Conservation (phyloP, 1,140 invertebrate species). For the Belonocnema kinseyi region DNA sequence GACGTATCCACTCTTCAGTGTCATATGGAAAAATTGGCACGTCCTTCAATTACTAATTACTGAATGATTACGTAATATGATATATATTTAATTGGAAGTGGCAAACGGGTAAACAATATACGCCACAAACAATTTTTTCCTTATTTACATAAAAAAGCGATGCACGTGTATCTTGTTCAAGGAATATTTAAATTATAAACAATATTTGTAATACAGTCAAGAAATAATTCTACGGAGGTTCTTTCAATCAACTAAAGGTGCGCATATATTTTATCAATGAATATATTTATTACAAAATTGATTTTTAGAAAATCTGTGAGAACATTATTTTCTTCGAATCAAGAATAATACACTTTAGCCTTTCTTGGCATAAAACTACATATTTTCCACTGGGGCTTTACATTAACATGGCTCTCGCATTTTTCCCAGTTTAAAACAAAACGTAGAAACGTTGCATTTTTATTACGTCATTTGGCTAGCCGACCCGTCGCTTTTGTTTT, state of each 20-base stretch:
- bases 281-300: no score
- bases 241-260: no score
- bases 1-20: no score
- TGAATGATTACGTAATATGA: background rate
- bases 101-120: constrained; percentile 3
- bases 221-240: no score
- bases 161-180: background rate
- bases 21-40: background rate
- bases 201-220: no score
- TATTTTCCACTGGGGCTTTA: background rate
- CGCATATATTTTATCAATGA: no score
- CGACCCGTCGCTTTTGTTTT: constrained; percentile 57
- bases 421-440: constrained; percentile 8
- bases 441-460: constrained; percentile 23
- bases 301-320: no score
- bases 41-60: background rate
- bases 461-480: constrained; percentile 56
- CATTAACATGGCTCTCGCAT: constrained; percentile 4
- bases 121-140: background rate
- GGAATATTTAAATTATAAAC: no score
- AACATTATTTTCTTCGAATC: no score
- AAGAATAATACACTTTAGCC: no score
- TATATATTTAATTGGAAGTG: constrained; percentile 17
- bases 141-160: background rate
- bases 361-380: no score